Conservation (phyloP, 2,113 vertebrate species). For the Oxyura jamaicensis region DNA sequence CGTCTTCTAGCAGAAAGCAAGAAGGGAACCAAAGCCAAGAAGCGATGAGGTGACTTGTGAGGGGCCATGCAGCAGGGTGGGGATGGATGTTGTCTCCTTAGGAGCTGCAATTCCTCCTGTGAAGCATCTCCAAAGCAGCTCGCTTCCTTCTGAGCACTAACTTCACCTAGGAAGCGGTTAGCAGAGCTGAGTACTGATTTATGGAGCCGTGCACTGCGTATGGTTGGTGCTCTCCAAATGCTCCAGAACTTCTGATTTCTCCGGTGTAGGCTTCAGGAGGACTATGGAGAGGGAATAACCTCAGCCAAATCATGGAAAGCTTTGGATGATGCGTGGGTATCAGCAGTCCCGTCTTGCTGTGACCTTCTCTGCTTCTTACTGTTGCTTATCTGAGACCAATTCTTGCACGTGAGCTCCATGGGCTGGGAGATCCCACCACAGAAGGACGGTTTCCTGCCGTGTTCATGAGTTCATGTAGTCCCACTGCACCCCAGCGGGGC, state of each 20-base stretch:
- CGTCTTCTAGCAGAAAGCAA: not conserved
- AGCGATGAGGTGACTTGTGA: not conserved
- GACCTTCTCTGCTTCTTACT: not conserved
- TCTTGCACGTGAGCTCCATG: fast-evolving
- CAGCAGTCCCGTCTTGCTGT: not conserved
- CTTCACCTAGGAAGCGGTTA: not conserved
- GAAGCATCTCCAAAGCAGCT: not conserved
- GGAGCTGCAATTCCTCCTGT: not conserved
- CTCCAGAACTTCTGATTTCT: not conserved
- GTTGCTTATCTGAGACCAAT: not conserved
- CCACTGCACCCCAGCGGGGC: fast-evolving
- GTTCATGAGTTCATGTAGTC: fast-evolving
- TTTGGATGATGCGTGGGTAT: fast-evolving
- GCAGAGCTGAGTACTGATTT: not conserved
- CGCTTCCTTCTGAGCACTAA: fast-evolving
- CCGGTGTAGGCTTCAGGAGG: not conserved
- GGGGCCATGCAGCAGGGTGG: fast-evolving
- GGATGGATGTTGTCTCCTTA: not conserved
- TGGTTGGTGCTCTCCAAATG: not conserved
- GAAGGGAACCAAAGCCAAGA: not conserved
- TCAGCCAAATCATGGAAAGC: not conserved
- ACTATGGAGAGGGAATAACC: not conserved
- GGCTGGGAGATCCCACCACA: fast-evolving
- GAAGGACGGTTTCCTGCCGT: not conserved
- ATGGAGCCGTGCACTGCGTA: fast-evolving